Base-by-base conservation (phyloP, 2,888 invertebrate species). In the Malthinus seriepunctatus region DNA sequence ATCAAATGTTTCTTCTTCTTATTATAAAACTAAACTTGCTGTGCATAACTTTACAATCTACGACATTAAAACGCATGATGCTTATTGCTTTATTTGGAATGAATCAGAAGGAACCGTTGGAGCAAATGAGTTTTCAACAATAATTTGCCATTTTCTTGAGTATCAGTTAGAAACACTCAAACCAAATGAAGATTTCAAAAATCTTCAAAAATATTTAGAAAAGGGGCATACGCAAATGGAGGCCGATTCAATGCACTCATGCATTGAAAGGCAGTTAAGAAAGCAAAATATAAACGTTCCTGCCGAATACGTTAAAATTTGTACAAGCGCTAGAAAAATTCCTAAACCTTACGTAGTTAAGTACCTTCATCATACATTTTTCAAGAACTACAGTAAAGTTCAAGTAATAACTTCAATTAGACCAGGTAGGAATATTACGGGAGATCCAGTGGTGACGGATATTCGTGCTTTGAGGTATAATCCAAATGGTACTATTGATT, bases 21-120 rank as follows among this genome's bases (percentile, higher is more conserved):
- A 69, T 52, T 69, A 60, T 31, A 65, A 66, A 51, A 62, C 62
- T 2, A 70, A 69, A 35, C 46, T 70, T 7, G 51, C 50, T 4
- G 63, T 67, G 1, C 67, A 69, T 51, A 68, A 69, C 46, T 66
- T 68, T 51, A 67, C 64, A 4, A 10, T 69, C 8, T 68, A 53
- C 47, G 45, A 69, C 54, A 15, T 69, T 2, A 48, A 48, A 39
- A 62, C 53, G 14, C 47, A 63, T 10, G 47, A 65, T 31, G 62
- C 45, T 8, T 44, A 11, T 32, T 68, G 69, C 45, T 69, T 58
- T 47, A 35, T 62, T 8, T 69, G 65, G 69, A 55, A 67, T 45
- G 68, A 69, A 32, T 15, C 58, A 7, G 62, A 66, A 44, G 65
- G 62, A 7, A 63, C 56, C 6, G 9, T 67, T 3, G 50, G 31